Conservation (phyloP, 2,797 vertebrate genomes). For the Hippopotamyrus pictus region DNA sequence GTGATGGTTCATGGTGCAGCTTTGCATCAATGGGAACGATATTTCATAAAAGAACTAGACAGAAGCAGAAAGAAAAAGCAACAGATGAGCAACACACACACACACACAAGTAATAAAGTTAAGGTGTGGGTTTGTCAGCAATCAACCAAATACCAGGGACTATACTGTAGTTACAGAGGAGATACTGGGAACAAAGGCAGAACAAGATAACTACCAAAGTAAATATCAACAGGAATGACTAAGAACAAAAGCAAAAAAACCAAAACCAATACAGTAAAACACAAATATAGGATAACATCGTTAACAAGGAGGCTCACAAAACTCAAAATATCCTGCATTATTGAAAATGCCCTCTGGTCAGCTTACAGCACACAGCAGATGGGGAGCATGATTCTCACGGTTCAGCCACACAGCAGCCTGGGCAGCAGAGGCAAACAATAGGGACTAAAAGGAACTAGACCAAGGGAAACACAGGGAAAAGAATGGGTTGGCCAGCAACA, state of each 20-base stretch:
- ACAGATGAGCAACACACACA: not conserved
- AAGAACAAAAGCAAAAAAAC: not conserved
- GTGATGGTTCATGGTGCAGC: not conserved
- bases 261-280: not conserved
- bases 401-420: not conserved
- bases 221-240: not conserved
- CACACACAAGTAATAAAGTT: not conserved
- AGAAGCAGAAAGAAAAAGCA: not conserved
- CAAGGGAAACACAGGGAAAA: not conserved
- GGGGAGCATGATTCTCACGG: not conserved
- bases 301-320: not conserved
- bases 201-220: not conserved
- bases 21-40: not conserved
- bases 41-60: not conserved
- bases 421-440: not conserved
- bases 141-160: not conserved
- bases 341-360: not conserved
- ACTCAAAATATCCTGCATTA: not conserved
- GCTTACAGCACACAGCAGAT: not conserved
- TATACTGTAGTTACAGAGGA: not conserved
- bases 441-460: not conserved
- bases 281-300: not conserved
- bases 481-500: not conserved
- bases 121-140: not conserved
- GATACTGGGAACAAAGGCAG: not conserved